These are phyloP conservation scores for Euthynnus affinis DNA, from an alignment of 2,797 vertebrate genomes.

Conservation along the genomic window DNA sequence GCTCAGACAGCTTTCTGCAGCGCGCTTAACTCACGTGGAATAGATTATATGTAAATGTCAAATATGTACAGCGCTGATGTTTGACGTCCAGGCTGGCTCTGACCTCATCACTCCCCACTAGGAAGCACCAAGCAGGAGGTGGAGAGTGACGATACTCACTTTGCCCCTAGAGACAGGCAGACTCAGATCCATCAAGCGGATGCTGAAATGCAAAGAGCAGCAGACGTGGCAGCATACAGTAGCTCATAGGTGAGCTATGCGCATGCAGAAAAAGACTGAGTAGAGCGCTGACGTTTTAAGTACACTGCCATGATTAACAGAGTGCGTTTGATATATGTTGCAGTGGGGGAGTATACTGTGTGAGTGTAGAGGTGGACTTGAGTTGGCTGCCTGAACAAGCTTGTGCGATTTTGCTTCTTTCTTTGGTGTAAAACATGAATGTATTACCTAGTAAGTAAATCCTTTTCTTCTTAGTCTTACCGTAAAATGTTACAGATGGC, in stretches of 20 bases:
- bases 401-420: not conserved
- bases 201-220: not conserved
- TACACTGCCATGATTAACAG: slow-evolving; percentile 40
- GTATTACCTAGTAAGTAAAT: not conserved
- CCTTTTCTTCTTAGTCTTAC: not conserved
- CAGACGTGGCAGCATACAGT: not conserved
- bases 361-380: not conserved
- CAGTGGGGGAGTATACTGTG: not conserved
- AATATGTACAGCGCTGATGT: slow-evolving; percentile 44
- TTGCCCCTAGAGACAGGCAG: not conserved
- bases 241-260: slow-evolving; percentile 31
- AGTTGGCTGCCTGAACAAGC: not conserved
- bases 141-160: not conserved
- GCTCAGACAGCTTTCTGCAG: slow-evolving; percentile 36
- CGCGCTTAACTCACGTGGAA: slow-evolving; percentile 50
- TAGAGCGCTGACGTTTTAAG: slow-evolving; percentile 16
- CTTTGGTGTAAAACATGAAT: not conserved
- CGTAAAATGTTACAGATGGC: not conserved
- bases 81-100: slow-evolving; percentile 23
- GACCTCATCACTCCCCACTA: slow-evolving; percentile 29
- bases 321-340: not conserved
- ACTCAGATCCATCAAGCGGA: not conserved
- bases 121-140: slow-evolving; percentile 13
- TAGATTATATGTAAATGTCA: slow-evolving; percentile 43
- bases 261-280: slow-evolving; percentile 13